A percentile compares a stretch with the other conserved stretches of the same genome.
These are phyloP conservation scores for Thrips palmi DNA, from an alignment of 1,140 invertebrate species.

Conservation along the genomic window DNA sequence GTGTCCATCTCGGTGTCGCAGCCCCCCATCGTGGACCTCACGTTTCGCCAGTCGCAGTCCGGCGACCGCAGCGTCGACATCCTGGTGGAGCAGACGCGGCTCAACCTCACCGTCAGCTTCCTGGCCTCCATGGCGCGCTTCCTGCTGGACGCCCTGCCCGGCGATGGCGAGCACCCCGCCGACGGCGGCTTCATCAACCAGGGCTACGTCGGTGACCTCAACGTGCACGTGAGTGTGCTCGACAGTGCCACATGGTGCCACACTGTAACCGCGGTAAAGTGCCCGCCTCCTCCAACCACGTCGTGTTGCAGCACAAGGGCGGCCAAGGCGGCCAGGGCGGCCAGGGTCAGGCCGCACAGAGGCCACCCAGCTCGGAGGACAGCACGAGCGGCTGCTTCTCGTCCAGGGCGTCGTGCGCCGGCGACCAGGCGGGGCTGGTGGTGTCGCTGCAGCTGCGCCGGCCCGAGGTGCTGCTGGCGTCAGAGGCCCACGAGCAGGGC, in stretches of 20 bases:
- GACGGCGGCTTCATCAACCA: conserved; percentile 47
- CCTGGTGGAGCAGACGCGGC: conserved; percentile 45
- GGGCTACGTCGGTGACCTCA: conserved; percentile 37
- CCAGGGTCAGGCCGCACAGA: too few species aligned
- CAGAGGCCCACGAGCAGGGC: conserved; percentile 40
- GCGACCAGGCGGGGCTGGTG: conserved; percentile 18
- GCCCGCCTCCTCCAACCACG: too few species aligned
- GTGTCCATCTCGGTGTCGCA: conserved; percentile 41
- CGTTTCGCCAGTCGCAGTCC: conserved; percentile 39
- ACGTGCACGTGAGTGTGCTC: conserved; percentile 18
- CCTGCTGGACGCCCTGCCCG: conserved; percentile 43
- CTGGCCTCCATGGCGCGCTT: conserved; percentile 44
- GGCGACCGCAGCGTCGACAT: conserved; percentile 43
- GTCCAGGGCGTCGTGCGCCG: conserved; percentile 21
- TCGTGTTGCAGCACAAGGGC: too few species aligned
- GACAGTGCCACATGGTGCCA: too few species aligned
- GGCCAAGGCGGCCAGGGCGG: too few species aligned
- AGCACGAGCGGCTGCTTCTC: conserved; percentile 39
- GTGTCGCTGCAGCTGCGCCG: conserved; percentile 51
- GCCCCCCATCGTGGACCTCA: conserved; percentile 44
- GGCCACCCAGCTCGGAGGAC: conserved; percentile 25
- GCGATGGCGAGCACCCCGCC: conserved; percentile 24
- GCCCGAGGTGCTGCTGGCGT: conserved; percentile 58
- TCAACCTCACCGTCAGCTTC: conserved; percentile 58
- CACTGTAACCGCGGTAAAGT: too few species aligned